Percentiles rank a stretch among this genome's conserved stretches.
These are phyloP conservation scores for Colostygia pectinataria DNA, from an alignment of 2,888 invertebrate species.

Conservation along the genomic window DNA sequence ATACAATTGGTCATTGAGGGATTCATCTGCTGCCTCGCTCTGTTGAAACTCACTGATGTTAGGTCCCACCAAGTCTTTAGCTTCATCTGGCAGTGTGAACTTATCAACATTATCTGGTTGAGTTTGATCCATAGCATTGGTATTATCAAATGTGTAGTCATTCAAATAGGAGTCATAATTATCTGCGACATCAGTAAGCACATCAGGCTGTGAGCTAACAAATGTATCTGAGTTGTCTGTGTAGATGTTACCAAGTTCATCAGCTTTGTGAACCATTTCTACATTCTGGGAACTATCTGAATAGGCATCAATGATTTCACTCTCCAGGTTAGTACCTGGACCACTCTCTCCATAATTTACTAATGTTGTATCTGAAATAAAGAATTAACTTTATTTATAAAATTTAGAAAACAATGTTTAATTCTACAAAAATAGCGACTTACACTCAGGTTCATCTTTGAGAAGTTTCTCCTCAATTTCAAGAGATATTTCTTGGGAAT, in stretches of 20 bases:
- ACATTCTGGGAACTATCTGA: conserved; percentile 66
- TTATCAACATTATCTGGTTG: conserved; percentile 46
- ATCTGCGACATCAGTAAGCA: conserved; percentile 57
- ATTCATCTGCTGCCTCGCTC: conserved; percentile 46
- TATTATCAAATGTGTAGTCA: conserved; percentile 66
- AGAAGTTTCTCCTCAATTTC: conserved; percentile 76
- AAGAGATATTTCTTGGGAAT: conserved; percentile 73
- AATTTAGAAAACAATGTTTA: neutral
- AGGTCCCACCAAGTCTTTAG: conserved; percentile 47
- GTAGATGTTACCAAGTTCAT: conserved; percentile 74
- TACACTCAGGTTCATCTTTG: conserved; percentile 79
- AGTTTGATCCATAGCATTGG: conserved; percentile 47
- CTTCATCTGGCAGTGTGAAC: conserved; percentile 43
- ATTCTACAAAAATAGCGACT: conserved; percentile 23
- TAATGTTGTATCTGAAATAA: conserved; percentile 66
- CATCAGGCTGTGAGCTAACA: conserved; percentile 58
- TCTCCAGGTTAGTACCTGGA: conserved; percentile 51
- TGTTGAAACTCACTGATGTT: conserved; percentile 62
- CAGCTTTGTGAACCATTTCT: conserved; percentile 62
- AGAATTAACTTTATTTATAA: neutral
- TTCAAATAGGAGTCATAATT: conserved; percentile 70
- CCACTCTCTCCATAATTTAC: conserved; percentile 70
- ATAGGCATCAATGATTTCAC: conserved; percentile 62
- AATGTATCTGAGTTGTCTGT: conserved; percentile 64
- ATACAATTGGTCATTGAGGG: conserved; percentile 22